Evolutionary conservation across 2,113 vertebrate species (phyloP).

Genomic region (Columba livia): DNA sequence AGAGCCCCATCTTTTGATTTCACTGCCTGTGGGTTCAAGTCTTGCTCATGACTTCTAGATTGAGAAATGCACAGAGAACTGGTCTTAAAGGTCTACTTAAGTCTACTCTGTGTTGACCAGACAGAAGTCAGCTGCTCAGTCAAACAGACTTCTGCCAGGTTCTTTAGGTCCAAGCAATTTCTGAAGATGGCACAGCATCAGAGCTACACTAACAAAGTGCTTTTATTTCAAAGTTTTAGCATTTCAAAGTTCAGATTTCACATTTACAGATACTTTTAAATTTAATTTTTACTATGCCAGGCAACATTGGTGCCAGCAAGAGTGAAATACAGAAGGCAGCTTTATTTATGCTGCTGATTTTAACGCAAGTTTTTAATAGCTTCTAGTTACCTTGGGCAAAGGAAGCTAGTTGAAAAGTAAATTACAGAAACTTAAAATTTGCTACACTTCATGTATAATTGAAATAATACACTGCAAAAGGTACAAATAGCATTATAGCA

Average conservation of each 20-base stretch:
- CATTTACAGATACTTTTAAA: not conserved
- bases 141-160: not conserved
- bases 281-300: not conserved
- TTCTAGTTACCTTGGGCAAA: not conserved
- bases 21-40: not conserved
- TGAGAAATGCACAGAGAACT: not conserved
- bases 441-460: not conserved
- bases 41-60: not conserved
- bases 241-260: not conserved
- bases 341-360: not conserved
- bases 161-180: not conserved
- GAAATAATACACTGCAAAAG: not conserved
- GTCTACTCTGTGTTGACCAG: not conserved
- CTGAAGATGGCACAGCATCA: not conserved
- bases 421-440: not conserved
- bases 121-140: not conserved
- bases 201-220: not conserved
- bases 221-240: not conserved
- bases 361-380: not conserved
- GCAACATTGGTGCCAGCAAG: not conserved
- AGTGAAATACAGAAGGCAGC: not conserved
- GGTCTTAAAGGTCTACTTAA: not conserved
- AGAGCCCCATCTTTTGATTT: not conserved
- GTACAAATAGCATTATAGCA: not conserved
- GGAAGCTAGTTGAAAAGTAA: not conserved